phyloP scores from a whole-genome alignment of 2,797 vertebrate genomes.

The Sciurus vulgaris region DNA sequence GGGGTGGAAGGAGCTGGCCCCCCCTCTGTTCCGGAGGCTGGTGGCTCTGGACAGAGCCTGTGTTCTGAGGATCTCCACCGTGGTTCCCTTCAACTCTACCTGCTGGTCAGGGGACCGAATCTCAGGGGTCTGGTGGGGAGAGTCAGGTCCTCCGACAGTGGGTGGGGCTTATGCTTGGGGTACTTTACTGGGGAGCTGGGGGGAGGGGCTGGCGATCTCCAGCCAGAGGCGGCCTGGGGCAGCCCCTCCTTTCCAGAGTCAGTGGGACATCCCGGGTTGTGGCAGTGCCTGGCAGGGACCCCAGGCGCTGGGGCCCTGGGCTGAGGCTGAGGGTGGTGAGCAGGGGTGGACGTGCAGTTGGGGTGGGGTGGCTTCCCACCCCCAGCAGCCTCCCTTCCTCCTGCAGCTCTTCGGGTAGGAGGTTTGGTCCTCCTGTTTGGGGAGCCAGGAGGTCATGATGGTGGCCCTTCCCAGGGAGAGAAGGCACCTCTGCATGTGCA shows the following conservation, averaged over 20 bases:
- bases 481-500: rapidly evolving
- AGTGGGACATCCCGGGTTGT: rapidly evolving
- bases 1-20: rapidly evolving
- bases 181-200: neutral
- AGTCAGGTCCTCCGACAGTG: neutral
- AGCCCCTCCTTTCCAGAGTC: neutral
- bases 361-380: neutral
- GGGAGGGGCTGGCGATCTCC: neutral
- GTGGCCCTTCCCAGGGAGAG: rapidly evolving
- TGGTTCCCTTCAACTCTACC: rapidly evolving
- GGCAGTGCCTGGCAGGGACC: rapidly evolving
- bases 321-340: neutral
- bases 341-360: rapidly evolving
- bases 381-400: neutral
- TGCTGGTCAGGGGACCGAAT: too few species aligned
- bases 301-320: too few species aligned
- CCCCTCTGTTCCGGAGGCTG: neutral
- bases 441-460: too few species aligned
- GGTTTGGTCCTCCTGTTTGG: neutral
- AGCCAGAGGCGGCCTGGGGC: neutral
- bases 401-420: rapidly evolving
- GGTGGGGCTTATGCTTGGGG: rapidly evolving
- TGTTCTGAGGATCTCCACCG: rapidly evolving
- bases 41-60: neutral
- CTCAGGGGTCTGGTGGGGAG: neutral